Evolutionary conservation across 1,140 invertebrate genomes (phyloP).

Genomic region (Drosophila miranda): DNA sequence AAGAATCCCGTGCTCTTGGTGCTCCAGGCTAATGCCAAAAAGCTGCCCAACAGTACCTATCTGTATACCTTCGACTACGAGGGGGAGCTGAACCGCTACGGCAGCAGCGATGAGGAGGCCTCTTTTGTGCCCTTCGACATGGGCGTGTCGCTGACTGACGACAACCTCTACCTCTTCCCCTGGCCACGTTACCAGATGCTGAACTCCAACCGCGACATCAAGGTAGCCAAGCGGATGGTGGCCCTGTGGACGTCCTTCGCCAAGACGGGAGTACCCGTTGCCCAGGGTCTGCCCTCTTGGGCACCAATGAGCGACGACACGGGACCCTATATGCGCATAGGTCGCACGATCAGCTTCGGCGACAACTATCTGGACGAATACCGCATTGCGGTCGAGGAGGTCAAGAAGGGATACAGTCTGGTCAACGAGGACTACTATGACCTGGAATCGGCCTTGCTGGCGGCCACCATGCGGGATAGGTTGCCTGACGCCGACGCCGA

Average conservation of each 20-base stretch:
- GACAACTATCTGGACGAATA: conserved; percentile 77
- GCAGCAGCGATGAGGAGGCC: conserved; percentile 43
- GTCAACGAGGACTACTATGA: conserved; percentile 77
- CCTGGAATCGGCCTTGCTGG: conserved; percentile 47
- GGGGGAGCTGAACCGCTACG: conserved; percentile 73
- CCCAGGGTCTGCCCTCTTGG: conserved; percentile 60
- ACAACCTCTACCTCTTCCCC: conserved; percentile 82
- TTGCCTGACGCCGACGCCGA: conserved; percentile 10
- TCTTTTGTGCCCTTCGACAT: conserved; percentile 72
- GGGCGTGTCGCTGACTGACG: conserved; percentile 77
- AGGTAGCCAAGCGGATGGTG: conserved; percentile 73
- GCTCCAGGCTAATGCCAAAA: conserved; percentile 76
- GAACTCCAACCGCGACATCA: conserved; percentile 69
- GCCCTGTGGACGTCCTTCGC: conserved; percentile 79
- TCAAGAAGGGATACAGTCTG: conserved; percentile 59
- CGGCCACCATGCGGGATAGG: conserved; percentile 20
- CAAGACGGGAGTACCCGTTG: conserved; percentile 55
- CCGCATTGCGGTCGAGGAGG: conserved; percentile 62
- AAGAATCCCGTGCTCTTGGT: conserved; percentile 78
- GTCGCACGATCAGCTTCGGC: conserved; percentile 57
- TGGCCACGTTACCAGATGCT: conserved; percentile 66
- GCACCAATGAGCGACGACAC: conserved; percentile 70
- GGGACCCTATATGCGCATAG: conserved; percentile 75
- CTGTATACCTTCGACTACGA: conserved; percentile 78
- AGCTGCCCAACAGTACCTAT: conserved; percentile 72